Conservation (phyloP, 92 coral and sea anemone species). For the Palythoa grandis region DNA sequence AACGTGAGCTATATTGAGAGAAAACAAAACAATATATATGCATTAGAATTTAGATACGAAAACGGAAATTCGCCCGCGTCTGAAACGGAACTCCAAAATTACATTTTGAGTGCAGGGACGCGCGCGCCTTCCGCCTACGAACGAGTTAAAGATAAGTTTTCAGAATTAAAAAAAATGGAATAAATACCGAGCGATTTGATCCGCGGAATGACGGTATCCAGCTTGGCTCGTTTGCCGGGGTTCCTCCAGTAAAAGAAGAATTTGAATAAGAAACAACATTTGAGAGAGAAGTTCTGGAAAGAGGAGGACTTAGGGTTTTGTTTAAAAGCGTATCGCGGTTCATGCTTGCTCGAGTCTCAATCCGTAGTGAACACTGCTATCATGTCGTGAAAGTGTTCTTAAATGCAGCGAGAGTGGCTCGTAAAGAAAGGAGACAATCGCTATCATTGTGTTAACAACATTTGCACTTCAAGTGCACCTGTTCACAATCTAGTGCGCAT, state of each 20-base stretch:
- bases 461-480: slow-evolving; percentile 99
- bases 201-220: slow-evolving; percentile 99
- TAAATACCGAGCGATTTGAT: slow-evolving; percentile 98
- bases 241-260: slow-evolving; percentile 90
- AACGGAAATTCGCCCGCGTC: slow-evolving; percentile 18
- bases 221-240: slow-evolving; percentile 94
- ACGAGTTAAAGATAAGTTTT: slow-evolving; percentile 50
- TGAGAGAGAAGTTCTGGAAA: slow-evolving; percentile 81
- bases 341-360: slow-evolving; percentile 90
- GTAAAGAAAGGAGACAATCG: slow-evolving; percentile 99
- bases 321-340: slow-evolving; percentile 96
- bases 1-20: slow-evolving; percentile 86
- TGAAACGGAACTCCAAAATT: slow-evolving; percentile 51
- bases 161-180: slow-evolving; percentile 60
- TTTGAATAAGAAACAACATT: slow-evolving; percentile 95
- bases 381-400: slow-evolving; percentile 99
- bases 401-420: slow-evolving; percentile 99
- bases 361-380: slow-evolving; percentile 88
- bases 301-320: slow-evolving; percentile 96
- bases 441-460: slow-evolving; percentile 99
- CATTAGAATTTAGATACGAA: slow-evolving; percentile 50
- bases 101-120: slow-evolving; percentile 59
- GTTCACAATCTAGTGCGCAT: slow-evolving; percentile 90
- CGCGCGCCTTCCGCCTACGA: slow-evolving; percentile 67
- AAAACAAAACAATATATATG: slow-evolving; percentile 49